Base-by-base conservation (phyloP, 2,888 invertebrate genomes). In the Eupithecia inturbata region DNA sequence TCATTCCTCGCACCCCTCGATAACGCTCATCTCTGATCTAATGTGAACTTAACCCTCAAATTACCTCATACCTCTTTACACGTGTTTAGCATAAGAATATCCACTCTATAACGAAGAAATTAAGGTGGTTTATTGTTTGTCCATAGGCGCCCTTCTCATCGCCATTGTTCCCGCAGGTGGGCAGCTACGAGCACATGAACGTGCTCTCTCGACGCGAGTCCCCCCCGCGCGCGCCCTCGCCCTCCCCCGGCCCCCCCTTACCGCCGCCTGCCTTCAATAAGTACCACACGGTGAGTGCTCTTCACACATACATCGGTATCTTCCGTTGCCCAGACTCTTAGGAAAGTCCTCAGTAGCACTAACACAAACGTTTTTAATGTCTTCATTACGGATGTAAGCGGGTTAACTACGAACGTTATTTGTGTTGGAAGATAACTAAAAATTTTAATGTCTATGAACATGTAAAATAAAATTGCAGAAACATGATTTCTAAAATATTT, bases 181-280 rank as follows among this genome's bases (percentile, higher is more conserved):
- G 98, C 83, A 98, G 98, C 92, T 96, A 99, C 93, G 99, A 99
- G 91, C 98, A 98, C 89, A 98, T 98, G 96, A 98, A 98, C 95
- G 95, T 98, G 81, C 89, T 98, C 85, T 79, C 96, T 96, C 87
- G 98, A 95, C 79, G 96, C 96, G 91, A 97, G 82, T 97, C 97
- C 82, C 98, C 99, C 69, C 96, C 98, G 82, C 98, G 97, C 87
- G 98, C 98, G 81, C 96, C 98, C 82, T 98, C 98, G 68, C 96
- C 98, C 82, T 98, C 98, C 10, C 76, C 98, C 98, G 62, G 98
- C 78, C 26, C 64, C 9, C 68, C 26, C 66, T 83, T 81, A 12
- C 82, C 78, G 33, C 97, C 97, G 82, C 97, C 97, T 53, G 19
- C 68, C n/a, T 70, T 70, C 64, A 97, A 98, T 95, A 99, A 99